Conservation (phyloP, 2,888 invertebrate species). For the Lagria hirta region DNA sequence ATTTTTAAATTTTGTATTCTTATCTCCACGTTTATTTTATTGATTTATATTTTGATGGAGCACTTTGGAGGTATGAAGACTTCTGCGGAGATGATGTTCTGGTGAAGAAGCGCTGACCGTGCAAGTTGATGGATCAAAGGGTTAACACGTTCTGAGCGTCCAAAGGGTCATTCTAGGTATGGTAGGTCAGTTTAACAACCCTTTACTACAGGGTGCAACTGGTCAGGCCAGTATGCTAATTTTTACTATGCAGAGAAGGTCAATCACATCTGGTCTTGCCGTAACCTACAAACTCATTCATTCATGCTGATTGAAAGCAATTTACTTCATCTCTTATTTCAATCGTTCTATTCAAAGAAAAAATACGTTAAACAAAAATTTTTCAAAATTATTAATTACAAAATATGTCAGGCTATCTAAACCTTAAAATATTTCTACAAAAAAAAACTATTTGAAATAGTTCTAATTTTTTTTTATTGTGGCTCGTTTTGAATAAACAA, state of each 20-base stretch:
- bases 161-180: conserved; percentile 35
- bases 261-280: conserved; percentile 29
- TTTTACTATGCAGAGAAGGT: conserved; percentile 35
- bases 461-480: no score
- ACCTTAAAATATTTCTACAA: no score
- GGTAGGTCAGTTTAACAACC: conserved; percentile 38
- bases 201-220: conserved; percentile 39
- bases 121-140: conserved; percentile 6
- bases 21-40: conserved; percentile 41
- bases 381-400: no score
- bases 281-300: no score
- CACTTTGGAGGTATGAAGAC: neutral
- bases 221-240: conserved; percentile 50
- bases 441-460: no score
- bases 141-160: conserved; percentile 24
- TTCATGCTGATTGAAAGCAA: no score
- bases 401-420: no score
- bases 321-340: no score
- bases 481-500: no score
- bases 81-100: neutral
- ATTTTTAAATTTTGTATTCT: conserved; percentile 43
- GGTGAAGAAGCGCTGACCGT: conserved; percentile 6
- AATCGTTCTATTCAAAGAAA: no score
- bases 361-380: no score
- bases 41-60: conserved; percentile 36